phyloP scores from a whole-genome alignment of 1,140 invertebrate genomes.

The Platorchestia sp. region DNA sequence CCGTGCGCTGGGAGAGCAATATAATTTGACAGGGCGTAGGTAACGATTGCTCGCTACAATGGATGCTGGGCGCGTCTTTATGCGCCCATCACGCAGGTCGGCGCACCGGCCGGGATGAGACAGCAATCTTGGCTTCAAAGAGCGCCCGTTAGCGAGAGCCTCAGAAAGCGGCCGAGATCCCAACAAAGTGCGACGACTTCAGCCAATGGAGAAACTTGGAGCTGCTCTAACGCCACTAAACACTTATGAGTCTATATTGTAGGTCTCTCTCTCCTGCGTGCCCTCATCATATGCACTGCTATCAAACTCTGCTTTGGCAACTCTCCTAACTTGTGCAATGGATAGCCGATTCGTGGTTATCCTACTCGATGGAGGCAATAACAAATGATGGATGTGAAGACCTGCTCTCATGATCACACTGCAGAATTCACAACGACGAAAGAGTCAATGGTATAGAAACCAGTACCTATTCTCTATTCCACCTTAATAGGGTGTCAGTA shows the following conservation, averaged over 20 bases:
- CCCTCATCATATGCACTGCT: conserved; percentile 4
- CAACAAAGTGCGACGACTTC: conserved; percentile 49
- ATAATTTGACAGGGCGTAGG: conserved; percentile 29
- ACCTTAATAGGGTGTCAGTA: not conserved
- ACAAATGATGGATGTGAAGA: not conserved
- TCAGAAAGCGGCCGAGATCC: conserved; percentile 30
- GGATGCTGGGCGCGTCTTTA: conserved; percentile 12
- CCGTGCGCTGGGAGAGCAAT: not conserved
- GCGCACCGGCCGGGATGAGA: conserved; percentile 4
- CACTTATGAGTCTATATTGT: conserved; percentile 29
- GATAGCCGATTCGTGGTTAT: conserved; percentile 4
- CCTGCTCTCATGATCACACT: not conserved
- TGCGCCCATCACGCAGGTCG: not conserved
- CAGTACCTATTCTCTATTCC: not conserved
- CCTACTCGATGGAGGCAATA: not conserved
- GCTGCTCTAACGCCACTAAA: conserved; percentile 22
- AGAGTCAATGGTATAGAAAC: not conserved
- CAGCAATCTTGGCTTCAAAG: conserved; percentile 25
- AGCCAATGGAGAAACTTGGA: conserved; percentile 52
- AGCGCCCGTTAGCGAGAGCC: conserved; percentile 48
- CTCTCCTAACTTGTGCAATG: not conserved
- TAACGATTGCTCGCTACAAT: not conserved
- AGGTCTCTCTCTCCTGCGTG: not conserved
- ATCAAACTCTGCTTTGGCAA: not conserved
- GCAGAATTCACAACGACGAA: not conserved